These are phyloP conservation scores for Chloropsis hardwickii DNA, from an alignment of 2,113 vertebrate species.

Conservation along the genomic window DNA sequence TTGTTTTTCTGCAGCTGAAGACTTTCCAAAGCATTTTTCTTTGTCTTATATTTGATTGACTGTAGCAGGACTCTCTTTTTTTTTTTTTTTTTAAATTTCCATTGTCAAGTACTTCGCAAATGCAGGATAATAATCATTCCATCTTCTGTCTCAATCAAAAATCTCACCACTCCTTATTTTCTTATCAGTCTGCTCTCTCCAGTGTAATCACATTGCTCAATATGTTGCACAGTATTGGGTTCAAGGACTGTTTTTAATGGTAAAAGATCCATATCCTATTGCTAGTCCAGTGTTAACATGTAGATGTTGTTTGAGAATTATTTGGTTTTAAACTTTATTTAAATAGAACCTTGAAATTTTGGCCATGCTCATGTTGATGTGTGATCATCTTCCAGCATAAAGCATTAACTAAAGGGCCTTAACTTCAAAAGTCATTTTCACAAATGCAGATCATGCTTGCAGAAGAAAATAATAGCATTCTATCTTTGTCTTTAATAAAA, in stretches of 20 bases:
- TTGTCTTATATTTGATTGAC: neutral
- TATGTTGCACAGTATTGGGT: neutral
- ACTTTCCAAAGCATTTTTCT: neutral
- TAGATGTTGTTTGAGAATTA: neutral
- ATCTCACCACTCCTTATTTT: neutral
- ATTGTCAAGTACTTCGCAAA: neutral
- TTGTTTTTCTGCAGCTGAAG: neutral
- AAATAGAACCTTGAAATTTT: neutral
- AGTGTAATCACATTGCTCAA: neutral
- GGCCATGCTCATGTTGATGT: neutral
- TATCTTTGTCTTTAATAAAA: neutral
- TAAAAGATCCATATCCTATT: neutral
- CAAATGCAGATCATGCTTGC: neutral
- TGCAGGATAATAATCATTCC: neutral
- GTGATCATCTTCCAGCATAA: neutral
- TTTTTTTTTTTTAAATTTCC: too few relatives aligned
- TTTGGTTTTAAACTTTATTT: neutral
- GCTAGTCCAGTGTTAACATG: neutral
- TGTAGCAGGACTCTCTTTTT: neutral
- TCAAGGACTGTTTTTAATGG: neutral
- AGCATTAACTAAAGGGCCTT: neutral
- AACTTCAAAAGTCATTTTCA: neutral
- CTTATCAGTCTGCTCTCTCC: neutral
- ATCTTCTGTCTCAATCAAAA: neutral
- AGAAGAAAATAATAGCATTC: neutral